Percentiles rank a stretch among this genome's conserved stretches.
phyloP scores from a whole-genome alignment of 2,113 vertebrate species.

The Zapornia atra region DNA sequence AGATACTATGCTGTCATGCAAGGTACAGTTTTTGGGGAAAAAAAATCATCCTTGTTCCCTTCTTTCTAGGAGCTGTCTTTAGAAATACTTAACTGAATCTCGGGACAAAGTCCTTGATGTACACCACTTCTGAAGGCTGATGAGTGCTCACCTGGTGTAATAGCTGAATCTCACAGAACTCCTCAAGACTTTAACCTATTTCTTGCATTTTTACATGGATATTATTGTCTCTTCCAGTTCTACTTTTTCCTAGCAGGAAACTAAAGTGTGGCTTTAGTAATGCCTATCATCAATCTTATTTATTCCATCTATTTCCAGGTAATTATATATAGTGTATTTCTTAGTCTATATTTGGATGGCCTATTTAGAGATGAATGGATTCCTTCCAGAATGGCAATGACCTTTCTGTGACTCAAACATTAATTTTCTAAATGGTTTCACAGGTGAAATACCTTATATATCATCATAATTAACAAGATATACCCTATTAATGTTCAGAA shows the following conservation, averaged over 20 bases:
- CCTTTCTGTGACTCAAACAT: conserved; percentile 50
- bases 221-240: background rate
- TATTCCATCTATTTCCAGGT: conserved; percentile 45
- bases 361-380: conserved; percentile 43
- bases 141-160: background rate
- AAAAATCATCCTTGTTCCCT: background rate
- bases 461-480: conserved; percentile 41
- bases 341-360: background rate
- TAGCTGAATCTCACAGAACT: background rate
- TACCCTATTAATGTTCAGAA: conserved; percentile 2
- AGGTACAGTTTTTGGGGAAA: background rate
- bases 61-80: background rate
- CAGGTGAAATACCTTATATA: conserved; percentile 51
- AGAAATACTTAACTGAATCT: background rate
- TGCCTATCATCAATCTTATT: conserved; percentile 35
- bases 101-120: background rate
- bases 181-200: background rate
- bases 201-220: background rate
- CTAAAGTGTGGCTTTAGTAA: background rate
- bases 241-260: background rate
- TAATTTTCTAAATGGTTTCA: conserved; percentile 56
- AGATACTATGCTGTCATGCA: background rate
- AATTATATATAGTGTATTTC: conserved; percentile 53
- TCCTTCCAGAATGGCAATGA: conserved; percentile 37
- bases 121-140: background rate